Evolutionary conservation across 2,888 invertebrate species (phyloP).

Genomic region (Dryadula phaetusa): DNA sequence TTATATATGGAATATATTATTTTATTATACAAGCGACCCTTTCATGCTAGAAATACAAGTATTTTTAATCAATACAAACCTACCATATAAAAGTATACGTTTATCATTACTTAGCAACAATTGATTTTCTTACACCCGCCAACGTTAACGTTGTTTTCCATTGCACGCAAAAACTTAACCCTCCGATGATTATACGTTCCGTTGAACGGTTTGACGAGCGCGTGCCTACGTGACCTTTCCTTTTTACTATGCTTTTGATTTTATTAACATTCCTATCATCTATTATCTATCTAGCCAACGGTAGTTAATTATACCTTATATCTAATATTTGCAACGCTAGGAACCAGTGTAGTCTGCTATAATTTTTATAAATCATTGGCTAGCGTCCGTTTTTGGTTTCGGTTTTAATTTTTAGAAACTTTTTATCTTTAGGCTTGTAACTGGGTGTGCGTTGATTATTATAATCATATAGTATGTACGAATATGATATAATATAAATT

Average conservation of each 20-base stretch:
- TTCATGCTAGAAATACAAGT: background rate
- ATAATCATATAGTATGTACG: background rate
- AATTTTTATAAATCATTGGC: slow-evolving; percentile 1
- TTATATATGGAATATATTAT: too few species aligned
- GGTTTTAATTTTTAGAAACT: background rate
- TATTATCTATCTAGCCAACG: slow-evolving; percentile 36
- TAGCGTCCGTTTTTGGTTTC: background rate
- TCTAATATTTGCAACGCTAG: slow-evolving; percentile 10
- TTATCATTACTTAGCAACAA: slow-evolving; percentile 47
- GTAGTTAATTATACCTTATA: slow-evolving; percentile 18
- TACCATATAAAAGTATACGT: slow-evolving; percentile 30
- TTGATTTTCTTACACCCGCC: slow-evolving; percentile 41
- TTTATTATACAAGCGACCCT: too few species aligned
- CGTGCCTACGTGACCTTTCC: slow-evolving; percentile 72
- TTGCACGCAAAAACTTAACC: slow-evolving; percentile 46
- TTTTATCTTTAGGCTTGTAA: background rate
- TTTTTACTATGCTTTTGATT: slow-evolving; percentile 61
- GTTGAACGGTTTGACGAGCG: slow-evolving; percentile 52
- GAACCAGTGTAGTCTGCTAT: background rate
- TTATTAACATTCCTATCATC: slow-evolving; percentile 54
- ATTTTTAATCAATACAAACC: slow-evolving; percentile 1
- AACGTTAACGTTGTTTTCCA: slow-evolving; percentile 20
- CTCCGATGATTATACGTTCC: slow-evolving; percentile 44
- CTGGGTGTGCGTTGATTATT: background rate
- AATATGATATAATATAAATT: too few species aligned